Base-by-base conservation (phyloP, 2,113 vertebrate species). In the Poeciliopsis turrubarensis region DNA sequence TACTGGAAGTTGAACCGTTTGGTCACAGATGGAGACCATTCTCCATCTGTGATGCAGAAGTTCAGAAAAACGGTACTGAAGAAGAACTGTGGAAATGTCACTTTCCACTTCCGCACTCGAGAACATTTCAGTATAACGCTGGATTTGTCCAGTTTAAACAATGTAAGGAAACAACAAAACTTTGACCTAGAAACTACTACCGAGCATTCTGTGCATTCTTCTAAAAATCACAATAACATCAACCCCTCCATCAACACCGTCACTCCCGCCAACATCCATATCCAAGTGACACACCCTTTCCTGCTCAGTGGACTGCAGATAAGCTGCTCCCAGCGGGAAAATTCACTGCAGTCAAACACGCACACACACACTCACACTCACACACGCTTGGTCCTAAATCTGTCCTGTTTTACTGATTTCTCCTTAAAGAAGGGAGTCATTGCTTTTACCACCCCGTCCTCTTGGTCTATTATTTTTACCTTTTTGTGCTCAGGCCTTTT, bases 221-320 rank as follows among this genome's bases (percentile, higher is more conserved):
- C 34, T 47, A 69, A 84, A 54, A 88, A 84, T 88, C 86, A 84
- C 85, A 85, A 85, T 75, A 84, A 79, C 88, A 80, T 63, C 73
- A 68, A 57, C 51, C 71, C 65, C 82, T 83, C 69, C 70, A 66
- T 85, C 82, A 65, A 66, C 70, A 68, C 85, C 78, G 54, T 80
- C 84, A 85, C 72, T 79, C 87, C 77, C 77, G 60, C 86, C 89
- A 91, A 89, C 85, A 92, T 85, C 83, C 63, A 86, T 77, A 86
- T 77, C 76, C 74, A 66, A 31, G 68, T 25, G 91, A 91, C 92
- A 93, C 91, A 88, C 91, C 93, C 92, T 93, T 93, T 94, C 91
- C 93, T 93, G 90, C 72, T 67, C 80, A 82, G 87, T 77, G 76
- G 87, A 69, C 77, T 73, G 77, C 83, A 85, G 94, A 94, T 95